These are phyloP conservation scores for Harpalus rufipes DNA, from an alignment of 2,888 invertebrate species.

Conservation along the genomic window DNA sequence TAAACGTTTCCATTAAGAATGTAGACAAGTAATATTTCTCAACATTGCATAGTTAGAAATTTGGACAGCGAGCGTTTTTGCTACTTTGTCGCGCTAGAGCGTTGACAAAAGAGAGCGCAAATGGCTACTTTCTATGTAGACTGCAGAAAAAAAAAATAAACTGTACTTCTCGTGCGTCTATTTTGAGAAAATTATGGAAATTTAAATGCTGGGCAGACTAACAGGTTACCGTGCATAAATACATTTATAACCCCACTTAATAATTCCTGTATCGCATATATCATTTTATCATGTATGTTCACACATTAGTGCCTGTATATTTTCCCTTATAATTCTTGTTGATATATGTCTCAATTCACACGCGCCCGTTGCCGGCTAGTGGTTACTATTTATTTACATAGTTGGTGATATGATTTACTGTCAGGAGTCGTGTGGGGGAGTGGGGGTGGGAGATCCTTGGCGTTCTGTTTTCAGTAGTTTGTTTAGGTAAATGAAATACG, in stretches of 20 bases:
- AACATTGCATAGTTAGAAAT: too few species aligned
- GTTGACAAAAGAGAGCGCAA: too few species aligned
- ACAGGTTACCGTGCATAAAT: not conserved
- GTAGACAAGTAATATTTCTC: too few species aligned
- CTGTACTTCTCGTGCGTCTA: too few species aligned
- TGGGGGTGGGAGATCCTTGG: not conserved
- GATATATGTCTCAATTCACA: slow-evolving; percentile 38
- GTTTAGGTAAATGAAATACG: slow-evolving; percentile 51
- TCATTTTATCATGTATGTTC: slow-evolving; percentile 35
- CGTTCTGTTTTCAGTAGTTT: slow-evolving; percentile 32
- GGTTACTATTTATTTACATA: slow-evolving; percentile 13
- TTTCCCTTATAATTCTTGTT: slow-evolving; percentile 1
- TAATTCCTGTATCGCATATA: not conserved
- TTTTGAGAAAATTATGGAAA: not conserved
- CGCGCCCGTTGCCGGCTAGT: not conserved
- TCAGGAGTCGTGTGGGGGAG: not conserved
- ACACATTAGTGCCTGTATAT: not conserved
- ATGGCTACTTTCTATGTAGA: too few species aligned
- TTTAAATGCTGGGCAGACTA: not conserved
- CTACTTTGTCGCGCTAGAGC: too few species aligned
- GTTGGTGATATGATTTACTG: slow-evolving; percentile 35
- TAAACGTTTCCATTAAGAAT: too few species aligned
- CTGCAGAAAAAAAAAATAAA: too few species aligned
- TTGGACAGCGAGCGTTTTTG: too few species aligned
- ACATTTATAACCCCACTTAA: not conserved